These are phyloP conservation scores for Hemichromis elongatus DNA, from an alignment of 2,113 vertebrate species.

Conservation along the genomic window DNA sequence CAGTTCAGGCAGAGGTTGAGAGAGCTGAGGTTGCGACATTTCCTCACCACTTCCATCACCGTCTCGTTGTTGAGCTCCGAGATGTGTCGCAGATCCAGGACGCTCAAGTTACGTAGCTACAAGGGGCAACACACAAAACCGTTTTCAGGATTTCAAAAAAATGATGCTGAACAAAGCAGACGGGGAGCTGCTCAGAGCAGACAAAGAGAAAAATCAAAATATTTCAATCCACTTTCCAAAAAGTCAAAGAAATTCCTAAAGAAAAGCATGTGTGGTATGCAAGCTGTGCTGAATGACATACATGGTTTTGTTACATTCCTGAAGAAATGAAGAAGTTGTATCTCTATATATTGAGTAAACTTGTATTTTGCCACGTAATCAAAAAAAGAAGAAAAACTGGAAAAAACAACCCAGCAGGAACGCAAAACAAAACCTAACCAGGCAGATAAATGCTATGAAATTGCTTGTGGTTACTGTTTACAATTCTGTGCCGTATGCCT, in stretches of 20 bases:
- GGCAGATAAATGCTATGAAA: slow-evolving; percentile 18
- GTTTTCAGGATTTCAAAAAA: not conserved
- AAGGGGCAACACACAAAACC: not conserved
- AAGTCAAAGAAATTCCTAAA: not conserved
- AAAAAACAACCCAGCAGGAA: not conserved
- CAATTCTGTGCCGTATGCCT: not conserved
- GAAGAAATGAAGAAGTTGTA: not conserved
- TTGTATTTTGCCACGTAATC: not conserved
- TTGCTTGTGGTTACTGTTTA: slow-evolving; percentile 28
- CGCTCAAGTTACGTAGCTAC: slow-evolving; percentile 89
- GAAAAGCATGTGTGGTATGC: not conserved
- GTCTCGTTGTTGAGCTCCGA: slow-evolving; percentile 98
- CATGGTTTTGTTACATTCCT: not conserved
- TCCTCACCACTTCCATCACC: slow-evolving; percentile 97
- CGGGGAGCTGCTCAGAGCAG: not conserved
- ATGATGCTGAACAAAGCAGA: not conserved
- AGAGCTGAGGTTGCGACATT: slow-evolving; percentile 91
- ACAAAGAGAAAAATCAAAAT: not conserved
- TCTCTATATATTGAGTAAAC: not conserved
- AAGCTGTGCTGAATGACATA: not conserved
- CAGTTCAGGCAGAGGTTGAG: slow-evolving; percentile 99
- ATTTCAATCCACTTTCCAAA: not conserved
- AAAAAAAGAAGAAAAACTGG: not conserved
- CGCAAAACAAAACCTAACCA: slow-evolving; percentile 32
- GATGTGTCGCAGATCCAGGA: slow-evolving; percentile 95